Base-by-base conservation (phyloP, 2,113 vertebrate species). In the Caretta caretta region DNA sequence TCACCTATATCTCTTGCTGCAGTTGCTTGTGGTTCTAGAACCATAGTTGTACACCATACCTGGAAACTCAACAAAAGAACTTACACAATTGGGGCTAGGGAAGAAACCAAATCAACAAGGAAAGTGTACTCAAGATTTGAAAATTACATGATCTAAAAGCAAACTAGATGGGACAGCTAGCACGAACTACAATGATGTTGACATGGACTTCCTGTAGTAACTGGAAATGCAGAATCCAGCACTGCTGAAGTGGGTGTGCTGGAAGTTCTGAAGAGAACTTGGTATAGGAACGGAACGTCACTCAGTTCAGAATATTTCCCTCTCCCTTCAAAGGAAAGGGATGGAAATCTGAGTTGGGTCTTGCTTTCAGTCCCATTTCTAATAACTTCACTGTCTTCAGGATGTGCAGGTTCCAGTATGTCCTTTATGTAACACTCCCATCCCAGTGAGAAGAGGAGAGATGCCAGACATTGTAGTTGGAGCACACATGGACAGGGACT, bases 341-440 rank as follows among this genome's bases (percentile, higher is more conserved):
- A 19, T 38, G 9, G 19, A 72, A 38, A 22, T n/a, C 35, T 72
- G n/a, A 72, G 35, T 38, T 72, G 12, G 86, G 22, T 35, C 62
- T n/a, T 27, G 56, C 7, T 48, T 50, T 53, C 65, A 8, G 22
- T 87, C 19, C 46, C 27, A 42, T 5, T 78, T 49, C 42, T 75
- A 1, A 65, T 53, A 2, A 1, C 12, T 50, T 91, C 2, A 46
- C 0, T 96, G 2, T 92, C 81, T 84, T 46, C n/a, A 99, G 99
- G 99, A 99, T 90, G 94, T 99, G 62, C 99, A 99, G 95, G 99
- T 99, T 78, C 99, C 99, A 0, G 98, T 99, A 7, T 99, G 99
- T 93, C 99, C 99, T 0, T 97, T 99, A 65, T 99, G 99, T 96
- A 98, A 98, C 53, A 89, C 6, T 2, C 99, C 99, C 0, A 91